These are phyloP conservation scores for Pluvianellus socialis DNA, from an alignment of 2,113 vertebrate species.

Conservation along the genomic window DNA sequence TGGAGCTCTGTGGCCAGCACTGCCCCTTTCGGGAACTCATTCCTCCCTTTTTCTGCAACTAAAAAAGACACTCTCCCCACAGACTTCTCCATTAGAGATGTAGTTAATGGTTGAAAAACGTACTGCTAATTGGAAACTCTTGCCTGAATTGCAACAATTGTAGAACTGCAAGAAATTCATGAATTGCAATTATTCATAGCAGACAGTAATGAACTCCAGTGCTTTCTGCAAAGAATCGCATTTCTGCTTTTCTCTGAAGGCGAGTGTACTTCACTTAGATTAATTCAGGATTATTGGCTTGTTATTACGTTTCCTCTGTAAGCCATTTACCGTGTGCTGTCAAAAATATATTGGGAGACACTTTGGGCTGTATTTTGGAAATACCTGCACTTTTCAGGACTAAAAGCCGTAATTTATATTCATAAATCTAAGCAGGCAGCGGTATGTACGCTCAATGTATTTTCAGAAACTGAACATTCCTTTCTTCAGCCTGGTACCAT, in stretches of 20 bases:
- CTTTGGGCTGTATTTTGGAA: background rate
- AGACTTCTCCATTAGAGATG: background rate
- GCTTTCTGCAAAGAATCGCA: background rate
- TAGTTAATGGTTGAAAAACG: background rate
- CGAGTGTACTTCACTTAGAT: background rate
- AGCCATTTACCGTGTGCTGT: background rate
- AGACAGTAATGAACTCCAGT: background rate
- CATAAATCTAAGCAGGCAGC: background rate
- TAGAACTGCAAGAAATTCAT: background rate
- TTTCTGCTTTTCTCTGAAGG: slow-evolving; percentile 19
- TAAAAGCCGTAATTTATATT: background rate
- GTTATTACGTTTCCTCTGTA: background rate
- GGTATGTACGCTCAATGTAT: no score
- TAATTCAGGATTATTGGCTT: slow-evolving; percentile 35
- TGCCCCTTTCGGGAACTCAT: background rate
- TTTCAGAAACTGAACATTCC: background rate
- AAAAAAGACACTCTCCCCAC: background rate
- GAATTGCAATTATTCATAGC: slow-evolving; percentile 34
- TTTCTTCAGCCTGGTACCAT: background rate
- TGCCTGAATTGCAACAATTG: background rate
- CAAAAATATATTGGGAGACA: background rate
- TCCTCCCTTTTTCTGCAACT: background rate
- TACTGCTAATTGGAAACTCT: background rate
- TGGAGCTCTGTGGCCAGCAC: background rate
- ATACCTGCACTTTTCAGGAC: background rate